A percentile compares a stretch with the other conserved stretches of the same genome.
Conservation (phyloP, 2,113 vertebrate species). For the Glaucomys volans region DNA sequence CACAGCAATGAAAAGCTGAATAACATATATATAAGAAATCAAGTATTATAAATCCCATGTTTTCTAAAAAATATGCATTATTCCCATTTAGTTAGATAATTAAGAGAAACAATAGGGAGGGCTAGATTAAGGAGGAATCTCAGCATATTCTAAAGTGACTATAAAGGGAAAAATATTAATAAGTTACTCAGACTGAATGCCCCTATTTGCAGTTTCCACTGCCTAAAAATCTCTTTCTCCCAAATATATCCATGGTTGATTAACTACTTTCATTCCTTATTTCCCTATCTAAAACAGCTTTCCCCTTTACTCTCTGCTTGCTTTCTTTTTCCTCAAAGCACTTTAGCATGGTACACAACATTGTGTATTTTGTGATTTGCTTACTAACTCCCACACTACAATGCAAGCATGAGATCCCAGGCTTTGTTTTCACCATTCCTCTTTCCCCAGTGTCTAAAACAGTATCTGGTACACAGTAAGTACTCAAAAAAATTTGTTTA, state of each 20-base stretch:
- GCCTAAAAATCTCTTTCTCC: background rate
- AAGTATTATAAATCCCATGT: background rate
- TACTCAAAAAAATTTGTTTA: background rate
- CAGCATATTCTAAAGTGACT: background rate
- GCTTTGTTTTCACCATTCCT: background rate
- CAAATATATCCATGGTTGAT: background rate
- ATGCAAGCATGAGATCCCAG: background rate
- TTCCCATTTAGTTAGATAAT: background rate
- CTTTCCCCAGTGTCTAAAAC: background rate
- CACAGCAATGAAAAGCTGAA: background rate
- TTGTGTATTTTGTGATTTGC: background rate
- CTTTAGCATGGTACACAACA: background rate
- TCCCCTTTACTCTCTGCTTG: background rate
- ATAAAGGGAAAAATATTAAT: background rate
- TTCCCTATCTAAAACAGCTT: background rate
- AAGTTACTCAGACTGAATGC: background rate
- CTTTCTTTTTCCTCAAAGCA: constrained; percentile 14
- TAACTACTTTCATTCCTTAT: background rate
- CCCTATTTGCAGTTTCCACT: background rate
- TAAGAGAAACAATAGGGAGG: background rate
- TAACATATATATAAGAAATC: background rate
- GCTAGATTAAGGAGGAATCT: background rate
- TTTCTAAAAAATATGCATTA: background rate
- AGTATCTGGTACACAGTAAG: background rate
- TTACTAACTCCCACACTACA: background rate